Evolutionary conservation across 2,113 vertebrate species (phyloP).

Genomic region (Rhegmatorhina hoffmannsi): DNA sequence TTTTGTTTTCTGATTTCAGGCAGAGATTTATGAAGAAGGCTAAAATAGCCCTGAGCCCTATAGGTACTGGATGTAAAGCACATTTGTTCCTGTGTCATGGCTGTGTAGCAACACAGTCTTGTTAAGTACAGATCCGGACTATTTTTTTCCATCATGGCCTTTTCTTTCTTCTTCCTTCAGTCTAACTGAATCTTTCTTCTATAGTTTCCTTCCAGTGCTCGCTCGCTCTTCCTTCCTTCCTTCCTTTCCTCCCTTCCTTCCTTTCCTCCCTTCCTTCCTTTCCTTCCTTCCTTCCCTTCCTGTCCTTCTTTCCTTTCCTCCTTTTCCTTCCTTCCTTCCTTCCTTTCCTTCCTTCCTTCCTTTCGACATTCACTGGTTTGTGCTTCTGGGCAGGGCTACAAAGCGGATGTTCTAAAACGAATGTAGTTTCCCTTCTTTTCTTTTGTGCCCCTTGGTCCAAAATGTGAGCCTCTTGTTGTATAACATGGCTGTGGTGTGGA

Average conservation of each 20-base stretch:
- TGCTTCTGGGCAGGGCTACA: background rate
- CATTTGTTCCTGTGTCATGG: background rate
- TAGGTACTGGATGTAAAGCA: background rate
- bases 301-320: background rate
- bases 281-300: background rate
- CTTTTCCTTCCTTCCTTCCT: background rate
- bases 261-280: accelerated
- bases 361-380: background rate
- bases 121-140: background rate
- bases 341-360: accelerated
- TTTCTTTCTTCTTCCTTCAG: background rate
- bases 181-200: background rate
- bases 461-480: background rate
- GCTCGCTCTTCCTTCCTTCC: background rate
- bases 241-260: background rate
- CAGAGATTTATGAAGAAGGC: background rate
- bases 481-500: background rate
- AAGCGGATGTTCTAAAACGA: background rate
- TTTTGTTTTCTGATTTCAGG: conserved; percentile 3
- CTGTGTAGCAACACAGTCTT: background rate
- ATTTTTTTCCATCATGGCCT: background rate
- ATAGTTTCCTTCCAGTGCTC: background rate
- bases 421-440: background rate
- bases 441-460: background rate
- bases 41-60: background rate